Percentiles rank a stretch among this genome's conserved stretches.
These are phyloP conservation scores for Carettochelys insculpta DNA, from an alignment of 2,113 vertebrate species.

Conservation along the genomic window DNA sequence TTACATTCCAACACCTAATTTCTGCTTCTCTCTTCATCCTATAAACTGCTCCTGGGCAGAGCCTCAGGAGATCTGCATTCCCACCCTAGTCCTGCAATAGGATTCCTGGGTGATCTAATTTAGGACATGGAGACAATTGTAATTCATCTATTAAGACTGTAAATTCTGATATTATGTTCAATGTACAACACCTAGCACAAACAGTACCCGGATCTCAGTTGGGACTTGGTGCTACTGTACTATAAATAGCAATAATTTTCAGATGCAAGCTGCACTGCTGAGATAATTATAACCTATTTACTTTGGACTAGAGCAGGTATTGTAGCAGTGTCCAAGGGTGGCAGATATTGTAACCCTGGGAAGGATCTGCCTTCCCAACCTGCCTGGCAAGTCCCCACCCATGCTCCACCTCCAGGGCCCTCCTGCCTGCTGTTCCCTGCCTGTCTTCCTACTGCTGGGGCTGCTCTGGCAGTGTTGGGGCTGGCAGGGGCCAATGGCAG, in stretches of 20 bases:
- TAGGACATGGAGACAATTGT: neutral
- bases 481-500: too few relatives aligned
- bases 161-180: neutral
- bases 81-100: neutral
- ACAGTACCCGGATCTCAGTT: neutral
- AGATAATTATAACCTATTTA: neutral
- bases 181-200: neutral
- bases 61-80: neutral
- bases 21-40: neutral
- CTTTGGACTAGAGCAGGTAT: neutral
- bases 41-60: neutral
- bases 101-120: neutral
- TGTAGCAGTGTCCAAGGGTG: too few relatives aligned
- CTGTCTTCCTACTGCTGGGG: too few relatives aligned
- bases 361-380: too few relatives aligned
- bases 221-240: neutral
- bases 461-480: too few relatives aligned
- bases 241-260: neutral
- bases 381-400: too few relatives aligned
- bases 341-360: too few relatives aligned
- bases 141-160: neutral
- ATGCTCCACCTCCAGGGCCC: too few relatives aligned
- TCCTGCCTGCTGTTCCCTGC: too few relatives aligned
- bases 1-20: neutral
- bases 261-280: neutral